These are phyloP conservation scores for Frieseomelitta varia DNA, from an alignment of 1,140 invertebrate genomes.

Conservation along the genomic window DNA sequence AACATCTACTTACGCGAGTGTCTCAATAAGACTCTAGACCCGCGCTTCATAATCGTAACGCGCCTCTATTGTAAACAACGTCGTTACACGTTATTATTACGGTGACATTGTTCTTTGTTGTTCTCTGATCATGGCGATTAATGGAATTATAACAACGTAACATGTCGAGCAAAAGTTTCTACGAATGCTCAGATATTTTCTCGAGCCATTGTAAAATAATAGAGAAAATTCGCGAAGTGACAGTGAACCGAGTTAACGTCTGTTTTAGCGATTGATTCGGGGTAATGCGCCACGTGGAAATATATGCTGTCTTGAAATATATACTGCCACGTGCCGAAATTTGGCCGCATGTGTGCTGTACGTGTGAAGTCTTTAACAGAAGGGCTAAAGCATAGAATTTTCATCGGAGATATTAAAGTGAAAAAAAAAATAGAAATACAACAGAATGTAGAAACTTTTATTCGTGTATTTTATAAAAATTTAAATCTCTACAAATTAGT, in stretches of 20 bases:
- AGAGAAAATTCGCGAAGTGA: neutral
- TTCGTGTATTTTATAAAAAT: too few relatives aligned
- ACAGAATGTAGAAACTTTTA: too few relatives aligned
- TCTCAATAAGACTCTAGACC: slow-evolving; percentile 1
- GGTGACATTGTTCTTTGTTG: neutral
- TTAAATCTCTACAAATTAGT: too few relatives aligned
- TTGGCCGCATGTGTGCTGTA: neutral
- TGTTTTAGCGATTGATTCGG: neutral
- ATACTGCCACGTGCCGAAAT: neutral
- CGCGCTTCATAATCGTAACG: neutral
- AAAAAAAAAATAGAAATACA: too few relatives aligned
- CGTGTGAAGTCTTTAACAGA: too few relatives aligned
- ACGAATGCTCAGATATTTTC: neutral
- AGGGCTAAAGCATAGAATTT: too few relatives aligned
- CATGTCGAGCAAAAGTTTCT: neutral
- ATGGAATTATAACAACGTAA: neutral
- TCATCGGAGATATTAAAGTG: too few relatives aligned
- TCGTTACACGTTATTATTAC: neutral
- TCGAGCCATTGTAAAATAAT: neutral
- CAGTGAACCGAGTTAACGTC: too few relatives aligned
- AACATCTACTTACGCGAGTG: slow-evolving; percentile 19
- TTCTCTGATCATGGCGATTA: neutral
- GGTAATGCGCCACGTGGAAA: too few relatives aligned
- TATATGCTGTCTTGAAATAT: neutral
- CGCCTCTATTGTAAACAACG: slow-evolving; percentile 13